Evolutionary conservation across 2,888 invertebrate genomes (phyloP).

Genomic region (Agrotis exclamationis): DNA sequence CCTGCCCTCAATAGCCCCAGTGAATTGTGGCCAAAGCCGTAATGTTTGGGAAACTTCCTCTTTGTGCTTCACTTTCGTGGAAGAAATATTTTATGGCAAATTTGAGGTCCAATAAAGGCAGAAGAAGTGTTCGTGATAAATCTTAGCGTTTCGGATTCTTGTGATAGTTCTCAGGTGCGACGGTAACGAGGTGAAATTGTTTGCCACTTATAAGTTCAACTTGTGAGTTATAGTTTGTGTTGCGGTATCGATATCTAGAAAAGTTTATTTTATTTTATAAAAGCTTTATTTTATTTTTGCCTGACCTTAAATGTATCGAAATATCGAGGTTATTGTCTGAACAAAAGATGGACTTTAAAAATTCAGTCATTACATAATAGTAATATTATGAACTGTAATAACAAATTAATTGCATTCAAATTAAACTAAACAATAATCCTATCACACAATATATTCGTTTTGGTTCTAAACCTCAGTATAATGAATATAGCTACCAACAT

Average conservation of each 20-base stretch:
- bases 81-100: constrained; percentile 56
- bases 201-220: constrained; percentile 44
- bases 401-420: neutral
- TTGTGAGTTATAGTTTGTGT: constrained; percentile 49
- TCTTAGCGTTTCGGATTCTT: constrained; percentile 55
- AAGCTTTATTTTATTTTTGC: too few species aligned
- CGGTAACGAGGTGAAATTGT: constrained; percentile 50
- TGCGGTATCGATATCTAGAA: constrained; percentile 7
- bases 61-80: constrained; percentile 44
- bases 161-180: constrained; percentile 60
- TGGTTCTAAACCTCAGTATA: neutral
- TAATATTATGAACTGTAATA: neutral
- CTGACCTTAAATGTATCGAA: neutral
- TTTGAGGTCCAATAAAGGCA: constrained; percentile 56
- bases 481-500: neutral
- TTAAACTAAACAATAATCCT: constrained; percentile 5
- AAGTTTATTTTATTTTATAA: neutral
- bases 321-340: neutral
- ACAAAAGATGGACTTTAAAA: neutral
- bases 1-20: constrained; percentile 62
- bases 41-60: constrained; percentile 61
- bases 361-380: neutral
- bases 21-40: constrained; percentile 62
- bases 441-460: neutral
- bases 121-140: constrained; percentile 57